Conservation (phyloP, 2,113 vertebrate genomes). For the Oreochromis spilurus region DNA sequence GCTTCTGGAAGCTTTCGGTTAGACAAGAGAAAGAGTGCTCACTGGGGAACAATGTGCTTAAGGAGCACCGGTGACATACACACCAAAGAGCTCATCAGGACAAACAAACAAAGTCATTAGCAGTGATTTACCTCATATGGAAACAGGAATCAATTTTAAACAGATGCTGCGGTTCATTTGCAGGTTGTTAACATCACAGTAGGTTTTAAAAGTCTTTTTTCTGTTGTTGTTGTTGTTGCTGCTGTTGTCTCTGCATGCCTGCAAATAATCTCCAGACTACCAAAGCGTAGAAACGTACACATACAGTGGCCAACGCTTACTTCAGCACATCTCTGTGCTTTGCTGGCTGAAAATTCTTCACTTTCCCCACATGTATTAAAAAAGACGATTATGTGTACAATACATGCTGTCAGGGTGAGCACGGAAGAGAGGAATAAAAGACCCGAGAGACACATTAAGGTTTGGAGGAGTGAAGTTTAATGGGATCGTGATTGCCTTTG, state of each 20-base stretch:
- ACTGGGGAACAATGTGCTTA: not conserved
- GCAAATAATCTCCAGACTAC: conserved; percentile 1
- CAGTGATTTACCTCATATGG: conserved; percentile 10
- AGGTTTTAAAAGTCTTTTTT: conserved; percentile 4
- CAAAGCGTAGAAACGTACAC: not conserved
- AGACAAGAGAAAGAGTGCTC: not conserved
- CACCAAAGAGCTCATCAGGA: not conserved
- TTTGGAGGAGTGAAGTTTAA: conserved; percentile 58
- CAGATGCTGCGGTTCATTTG: conserved; percentile 42
- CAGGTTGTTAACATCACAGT: conserved; percentile 23
- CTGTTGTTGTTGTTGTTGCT: not conserved
- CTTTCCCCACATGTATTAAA: not conserved
- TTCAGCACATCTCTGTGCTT: conserved; percentile 22
- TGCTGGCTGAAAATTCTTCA: not conserved
- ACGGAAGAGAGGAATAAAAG: conserved; percentile 10
- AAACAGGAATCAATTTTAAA: conserved; percentile 1
- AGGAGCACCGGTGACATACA: not conserved
- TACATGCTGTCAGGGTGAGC: not conserved
- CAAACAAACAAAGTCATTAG: not conserved
- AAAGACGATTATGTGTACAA: not conserved
- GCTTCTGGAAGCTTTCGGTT: not conserved
- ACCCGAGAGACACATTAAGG: conserved; percentile 8
- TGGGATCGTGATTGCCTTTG: conserved; percentile 48
- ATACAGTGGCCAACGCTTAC: not conserved
- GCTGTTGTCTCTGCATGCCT: not conserved